Evolutionary conservation across 2,888 invertebrate species (phyloP).

Genomic region (Agriopis leucophaearia): DNA sequence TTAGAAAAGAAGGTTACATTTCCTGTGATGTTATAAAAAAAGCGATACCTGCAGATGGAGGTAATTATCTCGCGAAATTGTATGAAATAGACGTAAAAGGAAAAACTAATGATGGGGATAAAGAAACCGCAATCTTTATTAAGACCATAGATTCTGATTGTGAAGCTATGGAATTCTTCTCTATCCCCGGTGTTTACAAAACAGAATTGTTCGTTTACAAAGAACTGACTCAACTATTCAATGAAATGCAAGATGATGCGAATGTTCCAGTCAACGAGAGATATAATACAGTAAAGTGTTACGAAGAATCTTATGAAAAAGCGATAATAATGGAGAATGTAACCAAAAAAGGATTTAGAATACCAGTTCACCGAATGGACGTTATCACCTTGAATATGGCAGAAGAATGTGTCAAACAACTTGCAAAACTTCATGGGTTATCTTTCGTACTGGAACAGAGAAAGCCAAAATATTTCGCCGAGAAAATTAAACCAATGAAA

Average conservation of each 20-base stretch:
- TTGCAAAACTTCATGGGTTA: constrained; percentile 69
- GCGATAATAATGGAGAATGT: constrained; percentile 66
- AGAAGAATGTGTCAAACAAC: constrained; percentile 57
- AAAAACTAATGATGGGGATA: constrained; percentile 52
- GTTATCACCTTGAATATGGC: constrained; percentile 60
- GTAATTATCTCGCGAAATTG: constrained; percentile 60
- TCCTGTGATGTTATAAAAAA: constrained; percentile 48
- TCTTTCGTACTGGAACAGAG: constrained; percentile 59
- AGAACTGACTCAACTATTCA: constrained; percentile 57
- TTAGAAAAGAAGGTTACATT: constrained; percentile 51
- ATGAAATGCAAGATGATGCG: constrained; percentile 59
- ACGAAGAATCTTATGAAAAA: constrained; percentile 54
- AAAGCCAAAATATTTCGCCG: constrained; percentile 57
- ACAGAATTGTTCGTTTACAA: constrained; percentile 61
- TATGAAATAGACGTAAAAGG: constrained; percentile 63
- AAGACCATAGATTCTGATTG: constrained; percentile 53
- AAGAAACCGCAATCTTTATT: constrained; percentile 63
- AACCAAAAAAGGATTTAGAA: constrained; percentile 58
- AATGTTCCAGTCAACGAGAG: constrained; percentile 57
- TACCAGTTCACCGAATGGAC: constrained; percentile 55
- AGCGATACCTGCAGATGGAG: constrained; percentile 56
- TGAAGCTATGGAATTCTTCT: constrained; percentile 43
- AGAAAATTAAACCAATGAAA: constrained; percentile 51
- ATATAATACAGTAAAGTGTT: constrained; percentile 58
- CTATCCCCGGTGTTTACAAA: constrained; percentile 50